Evolutionary conservation across 2,113 vertebrate species (phyloP).

Genomic region (Struthidea cinerea): DNA sequence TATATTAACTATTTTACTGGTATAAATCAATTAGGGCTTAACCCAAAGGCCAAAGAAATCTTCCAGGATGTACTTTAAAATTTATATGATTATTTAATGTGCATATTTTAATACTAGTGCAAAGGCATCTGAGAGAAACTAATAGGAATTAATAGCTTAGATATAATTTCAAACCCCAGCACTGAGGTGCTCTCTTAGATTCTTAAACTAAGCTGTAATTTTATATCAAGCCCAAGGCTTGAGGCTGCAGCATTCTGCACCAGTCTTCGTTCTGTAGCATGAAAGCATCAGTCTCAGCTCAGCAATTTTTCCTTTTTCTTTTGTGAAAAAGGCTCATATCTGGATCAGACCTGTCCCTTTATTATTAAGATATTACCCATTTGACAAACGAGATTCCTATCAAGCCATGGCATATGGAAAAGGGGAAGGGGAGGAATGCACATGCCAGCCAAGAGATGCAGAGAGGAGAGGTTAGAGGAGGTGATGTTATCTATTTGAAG

Average conservation of each 20-base stretch:
- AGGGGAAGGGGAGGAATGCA: background rate
- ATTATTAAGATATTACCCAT: background rate
- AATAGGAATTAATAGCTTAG: conserved; percentile 14
- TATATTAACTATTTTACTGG: background rate
- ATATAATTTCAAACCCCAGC: background rate
- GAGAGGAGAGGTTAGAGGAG: background rate
- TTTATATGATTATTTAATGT: conserved; percentile 1
- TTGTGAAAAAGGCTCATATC: background rate
- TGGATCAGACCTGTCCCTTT: background rate
- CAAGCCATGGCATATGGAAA: background rate
- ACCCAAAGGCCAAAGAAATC: conserved; percentile 14
- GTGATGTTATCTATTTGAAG: conserved; percentile 30
- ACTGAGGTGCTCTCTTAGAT: background rate
- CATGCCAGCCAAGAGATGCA: background rate
- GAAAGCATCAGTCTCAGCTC: background rate
- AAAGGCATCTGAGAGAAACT: conserved; percentile 8
- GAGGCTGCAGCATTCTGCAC: background rate
- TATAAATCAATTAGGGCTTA: conserved; percentile 21
- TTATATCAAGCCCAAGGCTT: background rate
- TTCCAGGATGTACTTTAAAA: conserved; percentile 8
- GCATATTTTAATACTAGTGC: background rate
- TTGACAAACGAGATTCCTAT: background rate
- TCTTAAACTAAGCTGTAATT: background rate
- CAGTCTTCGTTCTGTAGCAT: background rate
- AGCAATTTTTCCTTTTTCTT: background rate